Percentiles rank a stretch among this genome's conserved stretches.
Evolutionary conservation across 2,113 vertebrate genomes (phyloP).

Genomic region (Oreochromis aureus): DNA sequence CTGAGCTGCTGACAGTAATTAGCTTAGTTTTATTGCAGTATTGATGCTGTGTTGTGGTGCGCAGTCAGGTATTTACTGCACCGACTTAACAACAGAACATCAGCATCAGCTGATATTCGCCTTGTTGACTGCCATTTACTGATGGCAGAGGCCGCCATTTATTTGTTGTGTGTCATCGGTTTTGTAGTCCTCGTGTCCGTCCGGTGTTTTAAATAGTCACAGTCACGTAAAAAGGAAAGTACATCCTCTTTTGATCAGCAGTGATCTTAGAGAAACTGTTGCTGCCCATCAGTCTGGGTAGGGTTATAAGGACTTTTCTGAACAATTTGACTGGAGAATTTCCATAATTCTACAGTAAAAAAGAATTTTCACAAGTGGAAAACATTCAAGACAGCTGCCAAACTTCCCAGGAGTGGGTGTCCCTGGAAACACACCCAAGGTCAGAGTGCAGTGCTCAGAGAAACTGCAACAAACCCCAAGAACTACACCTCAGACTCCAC

Average conservation of each 20-base stretch:
- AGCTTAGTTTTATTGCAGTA: slow-evolving; percentile 8
- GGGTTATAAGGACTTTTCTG: not conserved
- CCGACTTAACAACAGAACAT: not conserved
- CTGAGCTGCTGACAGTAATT: slow-evolving; percentile 17
- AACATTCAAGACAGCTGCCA: not conserved
- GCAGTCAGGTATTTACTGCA: not conserved
- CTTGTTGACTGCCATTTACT: not conserved
- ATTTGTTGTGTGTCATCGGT: not conserved
- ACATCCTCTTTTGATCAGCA: not conserved
- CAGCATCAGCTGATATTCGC: not conserved
- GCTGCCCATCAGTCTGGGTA: not conserved
- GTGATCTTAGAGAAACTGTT: not conserved
- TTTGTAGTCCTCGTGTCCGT: not conserved
- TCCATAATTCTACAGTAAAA: not conserved
- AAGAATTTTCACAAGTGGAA: not conserved
- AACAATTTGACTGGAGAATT: not conserved
- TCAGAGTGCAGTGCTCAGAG: too few species aligned
- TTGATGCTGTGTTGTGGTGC: not conserved
- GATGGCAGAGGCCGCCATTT: not conserved
- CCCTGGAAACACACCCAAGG: not conserved
- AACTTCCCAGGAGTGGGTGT: not conserved
- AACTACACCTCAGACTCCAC: not conserved
- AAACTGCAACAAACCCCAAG: too few species aligned
- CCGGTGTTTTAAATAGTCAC: not conserved
- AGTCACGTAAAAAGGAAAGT: not conserved